Base-by-base conservation (phyloP, 2,797 vertebrate genomes). In the Heterohyrax brucei region DNA sequence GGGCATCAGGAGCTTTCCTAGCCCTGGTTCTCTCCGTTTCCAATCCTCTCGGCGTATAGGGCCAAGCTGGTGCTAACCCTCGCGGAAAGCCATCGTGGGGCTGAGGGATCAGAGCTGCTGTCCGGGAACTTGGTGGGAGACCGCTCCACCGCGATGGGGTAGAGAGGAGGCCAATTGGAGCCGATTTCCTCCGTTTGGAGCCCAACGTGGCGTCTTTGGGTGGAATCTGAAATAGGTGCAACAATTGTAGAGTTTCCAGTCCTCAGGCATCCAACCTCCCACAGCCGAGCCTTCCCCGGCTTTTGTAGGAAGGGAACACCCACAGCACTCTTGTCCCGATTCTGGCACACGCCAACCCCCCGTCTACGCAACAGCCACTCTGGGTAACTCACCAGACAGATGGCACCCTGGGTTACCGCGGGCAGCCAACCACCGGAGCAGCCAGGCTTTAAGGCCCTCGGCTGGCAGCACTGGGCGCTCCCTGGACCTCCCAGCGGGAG, bases 351-450 rank as follows among this genome's bases (percentile, higher is more conserved):
- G 62, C 70, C 79, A 77, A 46, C 87, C 50, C 26, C 53, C 30
- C 9, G 33, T 86, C 86, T 66, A 72, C 77, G 30, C 39, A 24
- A 24, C 72, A 19, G 5, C 16, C 91, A 18, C 44, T 44, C 33
- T 26, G 79, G 73, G 56, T 78, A 78, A 97, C 97, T 97, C 96
- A 95, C 91, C 96, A 70, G 83, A 50, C 62, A 77, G 88, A 68
- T 19, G 39, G 21, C 73, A 70, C 66, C 50, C 48, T 26, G 79
- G 62, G 64, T 19, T 33, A 70, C 75, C 10, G 66, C 86, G 12
- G 78, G 26, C 28, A 12, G 44, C 48, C 75, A 24, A n/a, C 72
- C 21, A 80, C 61, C 64, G 12, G 68, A 24, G 33, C 30, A 2
- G 75, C 70, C 94, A 46, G 68, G 53, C 39, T 50, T 18, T n/a